Evolutionary conservation across 2,888 invertebrate genomes (phyloP).

Genomic region (Temnothorax unifasciatus): DNA sequence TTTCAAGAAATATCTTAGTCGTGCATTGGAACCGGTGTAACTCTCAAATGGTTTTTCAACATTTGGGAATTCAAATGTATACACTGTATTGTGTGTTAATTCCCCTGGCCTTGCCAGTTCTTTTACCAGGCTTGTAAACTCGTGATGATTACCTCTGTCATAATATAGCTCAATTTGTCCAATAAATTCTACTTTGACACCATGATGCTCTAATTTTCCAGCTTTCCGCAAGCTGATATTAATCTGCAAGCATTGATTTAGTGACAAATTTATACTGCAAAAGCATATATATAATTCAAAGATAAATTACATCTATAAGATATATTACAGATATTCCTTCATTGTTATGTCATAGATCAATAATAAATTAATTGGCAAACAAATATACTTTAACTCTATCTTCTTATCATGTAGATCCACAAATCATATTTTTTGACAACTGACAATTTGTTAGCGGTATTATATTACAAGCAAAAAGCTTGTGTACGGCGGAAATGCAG

Average conservation of each 20-base stretch:
- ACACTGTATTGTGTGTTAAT: slow-evolving; percentile 96
- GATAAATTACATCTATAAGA: not conserved
- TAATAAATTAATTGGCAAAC: slow-evolving; percentile 11
- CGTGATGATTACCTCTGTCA: slow-evolving; percentile 99
- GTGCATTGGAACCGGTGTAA: slow-evolving; percentile 98
- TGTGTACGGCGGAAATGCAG: not conserved
- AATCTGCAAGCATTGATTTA: slow-evolving; percentile 88
- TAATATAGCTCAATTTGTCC: slow-evolving; percentile 99
- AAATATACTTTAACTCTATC: not conserved
- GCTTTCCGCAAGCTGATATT: slow-evolving; percentile 98
- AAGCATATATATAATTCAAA: not conserved
- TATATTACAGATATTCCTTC: not conserved
- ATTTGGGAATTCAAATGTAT: slow-evolving; percentile 98
- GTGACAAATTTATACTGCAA: slow-evolving; percentile 12
- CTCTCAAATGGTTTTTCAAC: slow-evolving; percentile 99
- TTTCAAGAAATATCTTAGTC: slow-evolving; percentile 96
- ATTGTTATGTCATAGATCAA: not conserved
- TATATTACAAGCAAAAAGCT: not conserved
- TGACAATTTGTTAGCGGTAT: not conserved
- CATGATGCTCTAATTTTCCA: slow-evolving; percentile 99
- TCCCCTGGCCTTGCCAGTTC: slow-evolving; percentile 99
- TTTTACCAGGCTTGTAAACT: slow-evolving; percentile 98
- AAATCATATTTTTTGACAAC: not conserved
- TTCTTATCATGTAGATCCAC: not conserved
- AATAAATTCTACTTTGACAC: slow-evolving; percentile 99